Conservation (phyloP, 2,797 vertebrate genomes). For the Calcarius lapponicus region DNA sequence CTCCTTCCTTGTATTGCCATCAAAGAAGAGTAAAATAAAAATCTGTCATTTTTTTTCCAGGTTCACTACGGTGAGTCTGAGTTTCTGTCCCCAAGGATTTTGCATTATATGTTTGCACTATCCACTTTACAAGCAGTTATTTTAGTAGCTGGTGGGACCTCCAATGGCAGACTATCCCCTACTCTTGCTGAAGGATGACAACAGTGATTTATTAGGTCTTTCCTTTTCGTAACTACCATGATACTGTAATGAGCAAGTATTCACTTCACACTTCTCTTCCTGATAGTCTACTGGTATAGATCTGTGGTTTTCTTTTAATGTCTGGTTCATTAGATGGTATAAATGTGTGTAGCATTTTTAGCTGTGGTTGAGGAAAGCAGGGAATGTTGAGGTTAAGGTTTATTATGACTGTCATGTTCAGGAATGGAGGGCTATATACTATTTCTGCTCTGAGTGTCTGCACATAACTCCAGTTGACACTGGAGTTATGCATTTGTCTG, state of each 20-base stretch:
- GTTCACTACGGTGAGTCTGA: neutral
- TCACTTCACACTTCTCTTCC: conserved; percentile 71
- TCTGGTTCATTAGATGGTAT: conserved; percentile 67
- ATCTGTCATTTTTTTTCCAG: neutral
- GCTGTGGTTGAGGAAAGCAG: conserved; percentile 65
- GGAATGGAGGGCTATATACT: conserved; percentile 42
- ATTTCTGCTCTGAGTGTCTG: conserved; percentile 45
- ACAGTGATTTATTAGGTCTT: conserved; percentile 35
- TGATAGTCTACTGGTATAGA: conserved; percentile 70
- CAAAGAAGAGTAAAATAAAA: neutral
- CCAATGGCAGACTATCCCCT: neutral
- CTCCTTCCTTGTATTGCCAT: neutral
- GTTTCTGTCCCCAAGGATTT: neutral
- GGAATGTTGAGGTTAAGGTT: conserved; percentile 67
- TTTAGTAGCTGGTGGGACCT: neutral
- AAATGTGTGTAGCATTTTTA: conserved; percentile 52
- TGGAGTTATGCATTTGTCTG: conserved; percentile 21
- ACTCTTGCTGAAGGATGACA: neutral
- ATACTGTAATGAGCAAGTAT: conserved; percentile 30
- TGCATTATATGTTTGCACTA: neutral
- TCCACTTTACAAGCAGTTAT: neutral
- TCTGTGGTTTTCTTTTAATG: conserved; percentile 72
- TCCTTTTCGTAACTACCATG: conserved; percentile 28
- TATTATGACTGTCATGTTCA: conserved; percentile 60
- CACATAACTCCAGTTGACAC: conserved; percentile 24